phyloP scores from a whole-genome alignment of 2,113 vertebrate species.

The Petaurus breviceps region DNA sequence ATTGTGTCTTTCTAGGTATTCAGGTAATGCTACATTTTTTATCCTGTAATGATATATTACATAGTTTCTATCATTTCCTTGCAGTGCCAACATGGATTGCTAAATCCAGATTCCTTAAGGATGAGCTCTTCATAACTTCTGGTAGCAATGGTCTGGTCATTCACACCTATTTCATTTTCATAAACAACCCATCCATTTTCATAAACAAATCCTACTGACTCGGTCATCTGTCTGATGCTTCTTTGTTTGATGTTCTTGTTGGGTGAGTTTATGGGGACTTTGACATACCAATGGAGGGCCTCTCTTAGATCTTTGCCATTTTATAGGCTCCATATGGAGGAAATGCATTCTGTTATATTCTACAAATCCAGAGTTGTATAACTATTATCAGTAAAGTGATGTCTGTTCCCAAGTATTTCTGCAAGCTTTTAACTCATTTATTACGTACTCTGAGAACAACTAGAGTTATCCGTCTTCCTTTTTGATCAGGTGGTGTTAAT shows the following conservation, averaged over 20 bases:
- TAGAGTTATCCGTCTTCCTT: not conserved
- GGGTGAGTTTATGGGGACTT: not conserved
- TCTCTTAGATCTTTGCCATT: not conserved
- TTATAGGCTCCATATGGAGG: not conserved
- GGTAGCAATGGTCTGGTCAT: not conserved
- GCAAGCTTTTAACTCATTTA: not conserved
- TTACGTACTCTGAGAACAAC: not conserved
- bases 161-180: not conserved
- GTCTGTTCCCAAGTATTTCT: not conserved
- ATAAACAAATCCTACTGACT: not conserved
- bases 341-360: not conserved
- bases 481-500: not conserved
- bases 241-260: not conserved
- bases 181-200: no score
- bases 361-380: not conserved
- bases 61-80: not conserved
- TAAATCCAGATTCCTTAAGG: not conserved
- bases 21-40: not conserved
- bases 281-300: not conserved
- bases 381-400: not conserved
- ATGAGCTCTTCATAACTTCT: not conserved
- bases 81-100: not conserved
- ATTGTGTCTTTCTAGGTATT: not conserved
- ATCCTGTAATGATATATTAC: not conserved
- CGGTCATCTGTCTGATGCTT: not conserved